Base-by-base conservation (phyloP, 2,113 vertebrate species). In the Sebastes schlegelii region DNA sequence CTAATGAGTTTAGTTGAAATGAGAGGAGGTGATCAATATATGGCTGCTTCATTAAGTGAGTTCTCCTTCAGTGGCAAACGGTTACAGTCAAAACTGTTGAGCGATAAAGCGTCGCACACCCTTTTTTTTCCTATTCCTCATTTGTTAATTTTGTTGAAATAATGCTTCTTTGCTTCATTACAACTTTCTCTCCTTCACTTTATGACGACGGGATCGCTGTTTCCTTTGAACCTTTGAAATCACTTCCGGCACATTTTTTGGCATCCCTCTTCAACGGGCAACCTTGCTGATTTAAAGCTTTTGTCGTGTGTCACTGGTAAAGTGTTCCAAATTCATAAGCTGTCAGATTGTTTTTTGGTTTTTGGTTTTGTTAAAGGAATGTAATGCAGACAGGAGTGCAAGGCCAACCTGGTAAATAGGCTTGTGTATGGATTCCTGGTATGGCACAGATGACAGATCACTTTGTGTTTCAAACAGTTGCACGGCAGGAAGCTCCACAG, bases 331-430 rank as follows among this genome's bases (percentile, higher is more conserved):
- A 80, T 79, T 72, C 65, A 60, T 13, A 34, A 46, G 19, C 23
- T 55, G 46, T 61, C 66, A 52, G 8, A 73, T 74, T 66, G 65
- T 52, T 51, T 12, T 54, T 45, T n/a, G 61, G 23, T 51, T 12
- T 54, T 45, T n/a, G 61, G 23, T 57, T 54, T 78, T 75, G 63
- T 77, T 26, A 49, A 49, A 77, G 21, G 54, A 75, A 72, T 51
- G 45, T 43, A 69, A 84, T 26, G 52, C 65, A 65, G 12, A 57
- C 45, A 51, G 65, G 89, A 83, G 77, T 82, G 48, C 82, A 90
- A 87, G 89, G 86, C 60, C 74, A 17, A 23, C 43, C 79, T 55
- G 87, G 73, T 92, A 95, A 96, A 95, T 94, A 94, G 93, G 95
- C 91, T 92, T 93, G 14, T 40, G 6, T 5, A 16, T 5, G 3